phyloP scores from a whole-genome alignment of 2,888 invertebrate genomes.

The Eupithecia subumbrata region DNA sequence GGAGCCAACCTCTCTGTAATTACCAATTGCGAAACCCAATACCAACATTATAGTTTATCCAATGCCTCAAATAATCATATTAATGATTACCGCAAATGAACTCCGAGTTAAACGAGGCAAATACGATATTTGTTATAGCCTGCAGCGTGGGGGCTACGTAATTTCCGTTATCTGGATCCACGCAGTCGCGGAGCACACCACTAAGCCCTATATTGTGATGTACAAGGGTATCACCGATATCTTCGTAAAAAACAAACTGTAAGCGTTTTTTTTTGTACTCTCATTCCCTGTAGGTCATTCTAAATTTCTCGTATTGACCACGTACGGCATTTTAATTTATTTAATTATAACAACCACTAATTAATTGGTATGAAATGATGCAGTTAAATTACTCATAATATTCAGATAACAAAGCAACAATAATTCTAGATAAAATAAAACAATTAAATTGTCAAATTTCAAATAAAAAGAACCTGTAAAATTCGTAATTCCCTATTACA shows the following conservation, averaged over 20 bases:
- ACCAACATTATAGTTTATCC: conserved; percentile 29
- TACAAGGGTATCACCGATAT: neutral
- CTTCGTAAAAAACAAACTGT: neutral
- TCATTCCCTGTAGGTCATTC: neutral
- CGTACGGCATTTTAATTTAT: neutral
- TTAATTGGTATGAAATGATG: no score
- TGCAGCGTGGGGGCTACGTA: conserved; percentile 48
- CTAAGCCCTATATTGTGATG: neutral
- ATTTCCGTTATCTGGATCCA: conserved; percentile 71
- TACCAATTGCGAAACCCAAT: conserved; percentile 11
- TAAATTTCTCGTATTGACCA: neutral
- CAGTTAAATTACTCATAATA: no score
- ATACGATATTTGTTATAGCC: conserved; percentile 59
- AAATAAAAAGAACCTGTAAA: no score
- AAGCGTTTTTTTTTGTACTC: neutral
- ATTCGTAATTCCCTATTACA: no score
- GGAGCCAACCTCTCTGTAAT: conserved; percentile 5
- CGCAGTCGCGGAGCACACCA: conserved; percentile 42
- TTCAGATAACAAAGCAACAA: no score
- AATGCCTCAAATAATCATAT: conserved; percentile 32
- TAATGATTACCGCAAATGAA: conserved; percentile 42
- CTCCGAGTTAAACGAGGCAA: conserved; percentile 49
- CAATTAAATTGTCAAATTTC: no score
- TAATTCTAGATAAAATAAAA: no score
- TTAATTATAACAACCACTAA: no score